phyloP scores from a whole-genome alignment of 2,113 vertebrate genomes.

The Camelus bactrianus region DNA sequence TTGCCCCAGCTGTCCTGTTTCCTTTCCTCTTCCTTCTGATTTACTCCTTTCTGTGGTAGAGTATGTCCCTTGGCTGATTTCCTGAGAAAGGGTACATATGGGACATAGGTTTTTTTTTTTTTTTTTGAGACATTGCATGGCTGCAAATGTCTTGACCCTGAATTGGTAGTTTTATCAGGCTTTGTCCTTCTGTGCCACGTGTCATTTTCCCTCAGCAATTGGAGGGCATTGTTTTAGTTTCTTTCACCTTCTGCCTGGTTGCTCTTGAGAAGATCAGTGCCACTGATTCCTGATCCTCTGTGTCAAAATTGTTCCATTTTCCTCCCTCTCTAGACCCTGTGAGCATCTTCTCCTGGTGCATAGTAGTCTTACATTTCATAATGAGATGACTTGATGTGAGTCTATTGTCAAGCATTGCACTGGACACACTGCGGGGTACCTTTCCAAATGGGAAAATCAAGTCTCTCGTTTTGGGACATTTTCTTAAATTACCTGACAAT shows the following conservation, averaged over 20 bases:
- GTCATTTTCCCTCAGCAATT: not conserved
- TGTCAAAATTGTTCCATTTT: not conserved
- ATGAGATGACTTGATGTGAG: not conserved
- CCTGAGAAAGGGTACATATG: not conserved
- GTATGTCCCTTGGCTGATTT: not conserved
- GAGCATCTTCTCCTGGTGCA: not conserved
- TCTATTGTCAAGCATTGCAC: not conserved
- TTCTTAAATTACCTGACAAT: not conserved
- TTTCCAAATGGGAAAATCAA: not conserved
- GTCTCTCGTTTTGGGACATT: not conserved
- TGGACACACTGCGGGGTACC: not conserved
- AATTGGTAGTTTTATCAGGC: not conserved
- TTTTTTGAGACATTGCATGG: not conserved
- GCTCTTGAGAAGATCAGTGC: not conserved
- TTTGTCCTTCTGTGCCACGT: not conserved
- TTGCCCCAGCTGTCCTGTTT: not conserved
- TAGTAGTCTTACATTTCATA: not conserved
- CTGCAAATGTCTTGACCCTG: not conserved
- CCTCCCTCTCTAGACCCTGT: not conserved
- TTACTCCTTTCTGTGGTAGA: not conserved
- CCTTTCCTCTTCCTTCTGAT: not conserved
- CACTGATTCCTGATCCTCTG: not conserved
- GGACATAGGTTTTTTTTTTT: not conserved
- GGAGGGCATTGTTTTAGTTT: not conserved
- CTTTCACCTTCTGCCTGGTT: not conserved